Evolutionary conservation across 2,888 invertebrate genomes (phyloP).

Genomic region (Oithona nana): DNA sequence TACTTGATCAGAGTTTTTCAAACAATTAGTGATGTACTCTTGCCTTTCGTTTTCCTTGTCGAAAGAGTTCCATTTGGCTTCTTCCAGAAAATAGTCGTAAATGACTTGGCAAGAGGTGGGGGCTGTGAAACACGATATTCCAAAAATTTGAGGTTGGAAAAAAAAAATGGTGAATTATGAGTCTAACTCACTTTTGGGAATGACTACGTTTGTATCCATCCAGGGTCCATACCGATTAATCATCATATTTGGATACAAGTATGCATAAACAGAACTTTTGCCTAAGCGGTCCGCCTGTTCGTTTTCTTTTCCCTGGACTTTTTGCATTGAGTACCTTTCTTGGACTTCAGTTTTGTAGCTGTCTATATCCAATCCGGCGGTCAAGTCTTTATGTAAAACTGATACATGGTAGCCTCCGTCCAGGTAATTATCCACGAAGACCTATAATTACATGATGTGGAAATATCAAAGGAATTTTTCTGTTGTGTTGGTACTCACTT

Average conservation of each 20-base stretch:
- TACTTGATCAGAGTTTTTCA: neutral
- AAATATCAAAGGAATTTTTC: neutral
- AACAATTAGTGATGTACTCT: neutral
- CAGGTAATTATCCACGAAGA: constrained; percentile 8
- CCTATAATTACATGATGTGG: neutral
- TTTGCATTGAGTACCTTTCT: neutral
- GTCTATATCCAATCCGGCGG: neutral
- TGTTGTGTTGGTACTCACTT: neutral
- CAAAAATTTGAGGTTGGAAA: too few relatives aligned
- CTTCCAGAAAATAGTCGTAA: constrained; percentile 3
- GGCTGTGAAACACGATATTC: too few relatives aligned
- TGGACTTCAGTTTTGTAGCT: neutral
- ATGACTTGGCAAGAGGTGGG: neutral
- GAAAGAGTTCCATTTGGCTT: neutral
- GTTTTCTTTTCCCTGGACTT: neutral
- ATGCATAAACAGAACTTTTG: neutral
- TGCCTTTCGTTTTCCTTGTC: neutral
- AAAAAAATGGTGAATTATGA: too few relatives aligned
- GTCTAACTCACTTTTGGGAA: constrained; percentile 2
- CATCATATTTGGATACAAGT: neutral
- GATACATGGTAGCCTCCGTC: constrained; percentile 6
- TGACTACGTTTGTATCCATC: constrained; percentile 7
- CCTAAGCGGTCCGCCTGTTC: neutral
- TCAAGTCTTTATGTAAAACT: neutral
- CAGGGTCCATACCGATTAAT: constrained; percentile 6